Evolutionary conservation across 2,797 vertebrate genomes (phyloP), one percentile per base, ranked within the genome.

Genomic region (Catostomus latipinnis): DNA sequence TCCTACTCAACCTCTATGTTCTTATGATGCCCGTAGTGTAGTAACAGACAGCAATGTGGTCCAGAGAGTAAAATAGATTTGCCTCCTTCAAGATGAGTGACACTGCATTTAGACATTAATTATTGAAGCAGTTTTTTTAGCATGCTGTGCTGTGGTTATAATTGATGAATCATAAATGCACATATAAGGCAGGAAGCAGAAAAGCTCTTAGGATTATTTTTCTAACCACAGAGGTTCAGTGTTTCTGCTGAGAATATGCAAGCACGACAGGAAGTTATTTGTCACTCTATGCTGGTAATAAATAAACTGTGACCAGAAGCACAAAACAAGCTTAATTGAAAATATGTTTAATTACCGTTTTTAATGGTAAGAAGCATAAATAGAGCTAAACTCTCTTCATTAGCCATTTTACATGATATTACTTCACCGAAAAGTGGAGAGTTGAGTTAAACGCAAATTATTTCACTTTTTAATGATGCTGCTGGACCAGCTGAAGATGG

Each of bases 161-260:
- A 91, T 93, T 93, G 89, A 88, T 92, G 87, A 92, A 88, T 89
- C 85, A 85, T 91, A 87, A 89, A 83, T 80, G 79, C 85, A 85
- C 76, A 74, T 80, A 80, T 50, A 69, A 83, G 85, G 48, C 82
- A 74, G 83, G 74, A 78, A 78, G 74, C 60, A 70, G 65, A 76
- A 75, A 86, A 78, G 81, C 84, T 77, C 78, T 81, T 69, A 46
- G 50, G 61, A 62, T 76, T 71, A 57, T 57, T 82, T 81, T 81
- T 73, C 60, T 50, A 62, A 56, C 57, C 69, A 56, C 56, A 49
- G 58, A 54, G 60, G 52, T 53, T 82, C 70, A 71, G 56, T 34
- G 46, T 67, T 77, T 52, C 68, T 61, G 57, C 45, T 8, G 67
- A 22, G 34, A 68, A 72, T 57, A n/a, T 50, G 45, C 52, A 34